phyloP scores from a whole-genome alignment of 2,888 invertebrate genomes.

The Nymphalis polychloros region DNA sequence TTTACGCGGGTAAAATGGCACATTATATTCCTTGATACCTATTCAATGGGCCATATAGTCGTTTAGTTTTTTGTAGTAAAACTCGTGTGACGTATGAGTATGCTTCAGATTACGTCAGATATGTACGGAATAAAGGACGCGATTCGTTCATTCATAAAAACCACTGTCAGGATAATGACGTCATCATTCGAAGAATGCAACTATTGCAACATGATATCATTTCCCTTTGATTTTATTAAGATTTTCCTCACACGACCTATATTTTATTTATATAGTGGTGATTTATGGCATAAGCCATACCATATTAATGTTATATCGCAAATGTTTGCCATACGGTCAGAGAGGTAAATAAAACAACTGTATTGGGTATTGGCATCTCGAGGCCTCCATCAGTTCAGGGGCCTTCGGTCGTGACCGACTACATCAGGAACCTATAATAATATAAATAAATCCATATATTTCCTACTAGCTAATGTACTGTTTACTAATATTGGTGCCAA shows the following conservation, averaged over 20 bases:
- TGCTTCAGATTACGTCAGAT: not conserved
- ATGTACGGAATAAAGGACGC: not conserved
- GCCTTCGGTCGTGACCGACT: too few relatives aligned
- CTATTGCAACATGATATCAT: not conserved
- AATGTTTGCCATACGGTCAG: too few relatives aligned
- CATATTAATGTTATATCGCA: too few relatives aligned
- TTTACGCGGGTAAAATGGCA: too few relatives aligned
- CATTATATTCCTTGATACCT: too few relatives aligned
- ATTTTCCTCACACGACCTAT: not conserved
- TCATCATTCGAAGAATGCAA: not conserved
- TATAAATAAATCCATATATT: too few relatives aligned
- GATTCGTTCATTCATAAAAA: not conserved
- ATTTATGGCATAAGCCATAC: too few relatives aligned
- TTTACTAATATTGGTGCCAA: conserved; percentile 15
- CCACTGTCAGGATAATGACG: not conserved
- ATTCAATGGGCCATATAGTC: too few relatives aligned
- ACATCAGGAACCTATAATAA: too few relatives aligned
- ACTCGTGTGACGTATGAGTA: not conserved
- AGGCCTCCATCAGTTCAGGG: too few relatives aligned
- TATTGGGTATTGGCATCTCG: too few relatives aligned
- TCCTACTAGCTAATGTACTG: not conserved
- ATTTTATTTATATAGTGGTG: not conserved
- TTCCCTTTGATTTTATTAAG: not conserved
- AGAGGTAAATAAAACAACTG: too few relatives aligned
- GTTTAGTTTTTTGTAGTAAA: not conserved